Percentiles rank a stretch among this genome's conserved stretches.
These are phyloP conservation scores for Sphaeridia pumilis DNA, from an alignment of 2,888 invertebrate species.

Conservation along the genomic window DNA sequence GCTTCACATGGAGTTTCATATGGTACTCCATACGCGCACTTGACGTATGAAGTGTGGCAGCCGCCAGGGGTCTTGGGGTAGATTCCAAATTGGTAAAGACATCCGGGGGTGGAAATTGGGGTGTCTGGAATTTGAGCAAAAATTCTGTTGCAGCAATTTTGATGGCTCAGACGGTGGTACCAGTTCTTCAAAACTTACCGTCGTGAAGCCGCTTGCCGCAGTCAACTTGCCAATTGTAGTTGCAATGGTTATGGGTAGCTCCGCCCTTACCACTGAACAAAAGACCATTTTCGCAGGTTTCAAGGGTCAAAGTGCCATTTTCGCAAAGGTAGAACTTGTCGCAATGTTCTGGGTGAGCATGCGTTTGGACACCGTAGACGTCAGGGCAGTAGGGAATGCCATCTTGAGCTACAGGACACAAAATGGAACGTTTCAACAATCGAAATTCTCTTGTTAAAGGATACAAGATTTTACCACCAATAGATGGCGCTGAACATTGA, in stretches of 20 bases:
- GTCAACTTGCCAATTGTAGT: conserved; percentile 77
- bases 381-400: conserved; percentile 55
- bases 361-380: conserved; percentile 64
- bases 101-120: conserved; percentile 66
- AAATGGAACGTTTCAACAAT: too few species aligned
- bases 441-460: too few species aligned
- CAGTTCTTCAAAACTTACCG: conserved; percentile 23
- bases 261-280: conserved; percentile 85
- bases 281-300: conserved; percentile 82
- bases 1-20: conserved; percentile 70
- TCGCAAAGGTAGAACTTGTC: conserved; percentile 83
- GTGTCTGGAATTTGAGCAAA: conserved; percentile 51
- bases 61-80: conserved; percentile 60
- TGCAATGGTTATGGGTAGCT: conserved; percentile 79
- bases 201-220: conserved; percentile 32
- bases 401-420: conserved; percentile 47
- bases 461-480: too few species aligned
- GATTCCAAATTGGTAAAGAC: conserved; percentile 78
- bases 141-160: not conserved
- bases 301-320: conserved; percentile 77
- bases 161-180: not conserved
- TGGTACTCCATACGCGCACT: conserved; percentile 72
- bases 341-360: conserved; percentile 76
- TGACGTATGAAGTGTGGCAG: conserved; percentile 75
- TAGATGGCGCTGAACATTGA: too few species aligned